A percentile compares a stretch with the other conserved stretches of the same genome.
phyloP scores from a whole-genome alignment of 1,140 invertebrate species.

The Cheumatopsyche charites region DNA sequence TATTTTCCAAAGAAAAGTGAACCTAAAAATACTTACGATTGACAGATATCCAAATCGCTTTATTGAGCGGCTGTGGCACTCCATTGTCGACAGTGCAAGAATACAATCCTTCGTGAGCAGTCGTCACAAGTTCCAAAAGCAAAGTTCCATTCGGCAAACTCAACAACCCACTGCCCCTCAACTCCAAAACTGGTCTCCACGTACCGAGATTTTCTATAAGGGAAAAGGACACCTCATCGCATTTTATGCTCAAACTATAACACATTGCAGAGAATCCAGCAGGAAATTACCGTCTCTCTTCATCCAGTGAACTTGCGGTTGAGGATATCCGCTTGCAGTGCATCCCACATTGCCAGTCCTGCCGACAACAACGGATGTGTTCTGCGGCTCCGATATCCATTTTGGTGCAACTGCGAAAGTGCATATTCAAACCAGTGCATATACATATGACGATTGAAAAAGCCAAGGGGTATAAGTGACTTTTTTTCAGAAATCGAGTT shows the following conservation, averaged over 20 bases:
- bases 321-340: conserved; percentile 77
- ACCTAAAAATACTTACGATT: conserved; percentile 67
- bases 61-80: conserved; percentile 79
- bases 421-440: neutral
- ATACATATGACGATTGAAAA: too few species aligned
- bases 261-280: neutral
- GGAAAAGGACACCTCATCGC: too few species aligned
- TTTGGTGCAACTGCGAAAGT: conserved; percentile 75
- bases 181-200: conserved; percentile 63
- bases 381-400: conserved; percentile 81
- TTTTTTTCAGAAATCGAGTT: too few species aligned
- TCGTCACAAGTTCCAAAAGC: conserved; percentile 69
- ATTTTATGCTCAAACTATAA: neutral
- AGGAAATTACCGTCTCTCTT: conserved; percentile 64
- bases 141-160: conserved; percentile 70
- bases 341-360: conserved; percentile 76
- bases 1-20: neutral
- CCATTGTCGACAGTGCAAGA: conserved; percentile 86
- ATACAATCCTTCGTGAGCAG: conserved; percentile 83
- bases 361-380: conserved; percentile 75
- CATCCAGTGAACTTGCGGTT: conserved; percentile 75
- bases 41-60: conserved; percentile 78
- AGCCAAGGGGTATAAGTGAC: too few species aligned
- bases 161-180: conserved; percentile 65
- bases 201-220: conserved; percentile 55